phyloP scores from a whole-genome alignment of 2,888 invertebrate genomes.

The Panzeria rudis region DNA sequence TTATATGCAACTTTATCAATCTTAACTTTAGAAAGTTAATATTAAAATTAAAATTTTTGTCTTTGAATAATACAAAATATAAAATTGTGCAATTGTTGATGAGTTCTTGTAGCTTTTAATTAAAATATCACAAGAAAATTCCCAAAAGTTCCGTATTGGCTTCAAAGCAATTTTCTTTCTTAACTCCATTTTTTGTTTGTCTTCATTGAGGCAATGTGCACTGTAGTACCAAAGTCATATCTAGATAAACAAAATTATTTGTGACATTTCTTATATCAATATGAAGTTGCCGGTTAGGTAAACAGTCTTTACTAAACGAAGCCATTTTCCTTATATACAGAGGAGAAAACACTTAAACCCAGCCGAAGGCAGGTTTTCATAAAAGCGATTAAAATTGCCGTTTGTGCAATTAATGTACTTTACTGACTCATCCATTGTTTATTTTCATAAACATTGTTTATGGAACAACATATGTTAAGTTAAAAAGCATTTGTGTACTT shows the following conservation, averaged over 20 bases:
- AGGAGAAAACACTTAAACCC: too few species aligned
- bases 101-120: slow-evolving; percentile 46
- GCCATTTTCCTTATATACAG: too few species aligned
- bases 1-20: too few species aligned
- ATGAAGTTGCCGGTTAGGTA: too few species aligned
- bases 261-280: background rate
- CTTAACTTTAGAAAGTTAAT: background rate
- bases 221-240: background rate
- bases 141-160: slow-evolving; percentile 63
- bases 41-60: background rate
- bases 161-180: slow-evolving; percentile 55
- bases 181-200: background rate
- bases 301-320: too few species aligned
- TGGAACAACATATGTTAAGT: too few species aligned
- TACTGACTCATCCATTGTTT: too few species aligned
- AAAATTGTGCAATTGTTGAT: slow-evolving; percentile 2
- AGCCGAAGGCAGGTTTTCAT: too few species aligned
- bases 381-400: too few species aligned
- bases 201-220: background rate
- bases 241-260: background rate
- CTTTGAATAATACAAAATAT: background rate
- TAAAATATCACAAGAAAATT: slow-evolving; percentile 63
- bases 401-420: too few species aligned
- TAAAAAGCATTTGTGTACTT: too few species aligned
- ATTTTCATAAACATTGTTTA: too few species aligned